A percentile compares a stretch with the other conserved stretches of the same genome.
Evolutionary conservation across 2,113 vertebrate species (phyloP).

Genomic region (Antechinus stuartii): DNA sequence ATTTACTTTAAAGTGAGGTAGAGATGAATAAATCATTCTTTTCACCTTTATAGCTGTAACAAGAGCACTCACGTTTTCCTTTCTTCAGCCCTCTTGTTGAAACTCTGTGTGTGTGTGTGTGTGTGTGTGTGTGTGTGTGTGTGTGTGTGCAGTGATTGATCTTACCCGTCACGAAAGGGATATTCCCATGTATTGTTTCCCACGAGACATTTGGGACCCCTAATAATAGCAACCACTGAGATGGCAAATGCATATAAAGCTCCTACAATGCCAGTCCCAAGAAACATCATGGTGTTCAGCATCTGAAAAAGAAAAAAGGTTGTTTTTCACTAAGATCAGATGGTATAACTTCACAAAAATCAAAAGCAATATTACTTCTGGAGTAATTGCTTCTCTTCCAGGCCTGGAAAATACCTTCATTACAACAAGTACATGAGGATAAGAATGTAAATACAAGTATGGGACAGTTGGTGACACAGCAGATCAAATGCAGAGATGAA

Average conservation of each 20-base stretch:
- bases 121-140: not conserved
- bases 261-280: not conserved
- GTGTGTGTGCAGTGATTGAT: not conserved
- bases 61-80: not conserved
- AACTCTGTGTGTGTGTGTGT: not conserved
- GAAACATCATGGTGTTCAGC: not conserved
- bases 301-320: not conserved
- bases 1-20: not conserved
- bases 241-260: not conserved
- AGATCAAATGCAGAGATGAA: too few relatives aligned
- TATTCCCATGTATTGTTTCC: not conserved
- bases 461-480: too few relatives aligned
- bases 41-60: not conserved
- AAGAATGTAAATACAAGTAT: too few relatives aligned
- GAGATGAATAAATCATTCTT: not conserved
- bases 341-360: not conserved
- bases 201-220: not conserved
- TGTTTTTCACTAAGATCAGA: not conserved
- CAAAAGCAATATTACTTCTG: not conserved
- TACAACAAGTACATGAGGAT: too few relatives aligned
- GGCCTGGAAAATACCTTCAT: too few relatives aligned
- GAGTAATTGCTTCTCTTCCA: not conserved
- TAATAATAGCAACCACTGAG: not conserved
- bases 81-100: not conserved
- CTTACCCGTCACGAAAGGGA: not conserved